Evolutionary conservation across 2,888 invertebrate genomes (phyloP).

Genomic region (Deilephila elpenor): DNA sequence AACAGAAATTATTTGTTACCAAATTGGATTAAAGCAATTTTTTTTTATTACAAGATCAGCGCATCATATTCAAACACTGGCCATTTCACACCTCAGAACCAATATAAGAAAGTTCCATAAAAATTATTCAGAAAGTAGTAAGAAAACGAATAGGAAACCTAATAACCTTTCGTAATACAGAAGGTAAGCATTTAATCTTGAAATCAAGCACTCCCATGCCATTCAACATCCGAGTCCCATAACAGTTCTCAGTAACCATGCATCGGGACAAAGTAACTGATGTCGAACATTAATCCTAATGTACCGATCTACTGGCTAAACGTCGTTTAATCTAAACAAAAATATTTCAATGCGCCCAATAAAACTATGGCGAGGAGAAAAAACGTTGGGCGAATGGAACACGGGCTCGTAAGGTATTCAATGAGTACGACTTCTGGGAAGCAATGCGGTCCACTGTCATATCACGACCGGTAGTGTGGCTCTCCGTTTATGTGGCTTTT

Average conservation of each 20-base stretch:
- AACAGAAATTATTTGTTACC: no score
- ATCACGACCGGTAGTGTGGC: slow-evolving; percentile 77
- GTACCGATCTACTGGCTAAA: slow-evolving; percentile 76
- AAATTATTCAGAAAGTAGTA: neutral
- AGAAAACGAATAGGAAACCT: slow-evolving; percentile 37
- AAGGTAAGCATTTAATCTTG: slow-evolving; percentile 52
- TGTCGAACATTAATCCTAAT: slow-evolving; percentile 83
- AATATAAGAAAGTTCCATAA: neutral
- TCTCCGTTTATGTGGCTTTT: slow-evolving; percentile 27
- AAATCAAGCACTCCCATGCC: slow-evolving; percentile 51
- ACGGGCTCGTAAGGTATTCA: slow-evolving; percentile 78
- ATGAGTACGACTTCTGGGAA: slow-evolving; percentile 81
- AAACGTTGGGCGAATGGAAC: slow-evolving; percentile 66
- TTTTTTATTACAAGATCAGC: neutral
- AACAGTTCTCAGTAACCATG: slow-evolving; percentile 64
- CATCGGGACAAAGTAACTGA: slow-evolving; percentile 67
- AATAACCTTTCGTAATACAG: slow-evolving; percentile 48
- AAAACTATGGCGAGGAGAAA: slow-evolving; percentile 76
- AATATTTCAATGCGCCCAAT: slow-evolving; percentile 82
- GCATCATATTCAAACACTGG: neutral
- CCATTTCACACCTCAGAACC: neutral
- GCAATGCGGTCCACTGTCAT: slow-evolving; percentile 79
- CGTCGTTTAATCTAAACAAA: slow-evolving; percentile 82
- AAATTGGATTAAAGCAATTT: no score
- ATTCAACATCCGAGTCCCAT: slow-evolving; percentile 57